Percentiles rank a stretch among this genome's conserved stretches.
Evolutionary conservation across 2,888 invertebrate species (phyloP).

Genomic region (Oligia fasciuncula): DNA sequence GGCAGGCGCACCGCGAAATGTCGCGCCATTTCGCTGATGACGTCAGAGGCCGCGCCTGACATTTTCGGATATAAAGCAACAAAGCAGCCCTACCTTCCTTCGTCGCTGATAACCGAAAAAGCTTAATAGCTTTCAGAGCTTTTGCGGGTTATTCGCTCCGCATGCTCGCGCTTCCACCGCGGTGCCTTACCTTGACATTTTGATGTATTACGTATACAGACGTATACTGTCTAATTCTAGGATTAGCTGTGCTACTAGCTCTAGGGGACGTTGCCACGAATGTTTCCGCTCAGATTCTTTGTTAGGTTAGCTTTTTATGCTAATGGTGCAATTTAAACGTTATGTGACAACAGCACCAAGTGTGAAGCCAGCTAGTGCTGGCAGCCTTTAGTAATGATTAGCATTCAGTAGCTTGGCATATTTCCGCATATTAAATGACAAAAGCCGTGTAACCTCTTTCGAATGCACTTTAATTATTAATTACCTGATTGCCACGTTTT

Average conservation of each 20-base stretch:
- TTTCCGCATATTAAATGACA: constrained; percentile 20
- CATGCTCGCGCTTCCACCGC: constrained; percentile 74
- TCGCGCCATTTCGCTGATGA: constrained; percentile 87
- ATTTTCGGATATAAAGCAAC: constrained; percentile 86
- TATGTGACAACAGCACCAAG: constrained; percentile 20
- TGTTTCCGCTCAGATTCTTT: constrained; percentile 35
- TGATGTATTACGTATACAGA: constrained; percentile 50
- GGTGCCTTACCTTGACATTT: constrained; percentile 85
- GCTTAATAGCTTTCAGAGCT: constrained; percentile 83
- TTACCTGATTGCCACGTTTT: not conserved
- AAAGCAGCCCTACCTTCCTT: constrained; percentile 87
- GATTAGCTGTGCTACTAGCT: constrained; percentile 40
- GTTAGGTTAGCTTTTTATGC: constrained; percentile 36
- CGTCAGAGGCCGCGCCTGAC: constrained; percentile 89
- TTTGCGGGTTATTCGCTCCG: constrained; percentile 81
- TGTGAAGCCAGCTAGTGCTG: constrained; percentile 24
- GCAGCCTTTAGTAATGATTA: constrained; percentile 36
- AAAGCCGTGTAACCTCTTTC: constrained; percentile 13
- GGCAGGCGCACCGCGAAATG: constrained; percentile 85
- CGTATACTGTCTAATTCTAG: constrained; percentile 44
- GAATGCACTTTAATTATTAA: constrained; percentile 2
- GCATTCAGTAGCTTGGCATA: constrained; percentile 9
- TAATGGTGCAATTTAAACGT: constrained; percentile 35
- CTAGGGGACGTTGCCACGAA: constrained; percentile 41
- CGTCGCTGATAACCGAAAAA: constrained; percentile 83